These are phyloP conservation scores for Saccostrea cuccullata DNA, from an alignment of 1,140 invertebrate genomes.

Conservation along the genomic window DNA sequence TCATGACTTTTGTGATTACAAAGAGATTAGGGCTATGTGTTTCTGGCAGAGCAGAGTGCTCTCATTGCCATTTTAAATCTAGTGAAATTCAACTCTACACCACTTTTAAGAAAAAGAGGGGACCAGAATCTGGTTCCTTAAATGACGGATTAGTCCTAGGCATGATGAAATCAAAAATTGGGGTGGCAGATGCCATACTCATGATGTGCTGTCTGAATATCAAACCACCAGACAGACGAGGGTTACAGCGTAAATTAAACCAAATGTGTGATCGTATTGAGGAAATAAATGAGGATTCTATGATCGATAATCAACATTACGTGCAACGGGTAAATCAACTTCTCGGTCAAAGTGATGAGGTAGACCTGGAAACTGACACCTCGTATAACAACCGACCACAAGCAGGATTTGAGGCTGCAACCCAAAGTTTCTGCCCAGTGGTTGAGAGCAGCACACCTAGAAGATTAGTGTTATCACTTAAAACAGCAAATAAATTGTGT, in stretches of 20 bases:
- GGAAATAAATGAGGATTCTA: too few relatives aligned
- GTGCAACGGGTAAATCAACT: neutral
- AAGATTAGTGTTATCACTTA: neutral
- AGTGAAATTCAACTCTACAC: neutral
- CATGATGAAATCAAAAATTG: neutral
- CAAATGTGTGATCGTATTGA: too few relatives aligned
- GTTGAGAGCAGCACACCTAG: neutral
- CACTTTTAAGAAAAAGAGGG: neutral
- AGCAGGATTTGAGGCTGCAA: constrained; percentile 19
- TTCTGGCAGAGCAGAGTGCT: neutral
- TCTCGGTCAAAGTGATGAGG: neutral
- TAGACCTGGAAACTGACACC: constrained; percentile 32
- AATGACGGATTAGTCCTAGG: neutral
- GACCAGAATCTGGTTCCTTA: neutral
- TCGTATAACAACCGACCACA: constrained; percentile 30
- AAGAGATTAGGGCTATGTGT: neutral
- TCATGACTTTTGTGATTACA: neutral
- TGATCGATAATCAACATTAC: too few relatives aligned
- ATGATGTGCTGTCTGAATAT: neutral
- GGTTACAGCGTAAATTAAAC: neutral
- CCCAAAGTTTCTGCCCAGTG: neutral
- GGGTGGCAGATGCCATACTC: neutral
- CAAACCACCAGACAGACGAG: neutral
- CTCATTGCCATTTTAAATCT: neutral
- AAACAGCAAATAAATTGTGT: constrained; percentile 14